phyloP scores from a whole-genome alignment of 2,797 vertebrate genomes.

The Acanthornis magna region DNA sequence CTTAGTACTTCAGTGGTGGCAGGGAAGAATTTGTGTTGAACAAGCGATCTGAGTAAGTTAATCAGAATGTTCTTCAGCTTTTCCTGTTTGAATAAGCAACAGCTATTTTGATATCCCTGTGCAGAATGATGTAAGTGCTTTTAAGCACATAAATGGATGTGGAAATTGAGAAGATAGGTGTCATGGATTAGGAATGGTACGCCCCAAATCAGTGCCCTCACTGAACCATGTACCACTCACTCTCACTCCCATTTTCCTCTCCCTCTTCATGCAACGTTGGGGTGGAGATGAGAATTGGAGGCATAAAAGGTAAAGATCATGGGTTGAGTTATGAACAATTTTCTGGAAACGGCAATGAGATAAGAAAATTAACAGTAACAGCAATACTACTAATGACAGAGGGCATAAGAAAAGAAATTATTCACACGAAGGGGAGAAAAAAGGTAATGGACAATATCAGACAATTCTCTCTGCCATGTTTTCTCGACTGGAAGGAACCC shows the following conservation, averaged over 20 bases:
- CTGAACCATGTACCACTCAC: background rate
- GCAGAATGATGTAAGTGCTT: background rate
- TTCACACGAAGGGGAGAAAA: background rate
- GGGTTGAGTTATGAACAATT: background rate
- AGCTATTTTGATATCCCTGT: background rate
- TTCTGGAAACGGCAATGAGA: background rate
- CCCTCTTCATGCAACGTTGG: background rate
- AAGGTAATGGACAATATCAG: background rate
- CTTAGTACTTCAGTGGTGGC: background rate
- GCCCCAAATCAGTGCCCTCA: background rate
- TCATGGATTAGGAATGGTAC: background rate
- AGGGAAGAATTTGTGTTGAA: background rate
- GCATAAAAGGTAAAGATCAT: background rate
- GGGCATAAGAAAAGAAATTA: background rate
- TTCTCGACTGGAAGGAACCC: background rate
- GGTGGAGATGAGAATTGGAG: background rate
- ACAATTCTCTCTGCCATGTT: rapidly evolving
- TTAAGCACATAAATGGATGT: background rate
- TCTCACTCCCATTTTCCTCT: rapidly evolving
- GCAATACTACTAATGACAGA: background rate
- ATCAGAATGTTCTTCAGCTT: background rate
- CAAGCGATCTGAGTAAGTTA: background rate
- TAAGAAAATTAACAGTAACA: background rate
- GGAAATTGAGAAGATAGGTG: background rate
- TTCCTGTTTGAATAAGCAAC: background rate